Evolutionary conservation across 2,113 vertebrate genomes (phyloP).

Genomic region (Pseudorectes ferrugineus): DNA sequence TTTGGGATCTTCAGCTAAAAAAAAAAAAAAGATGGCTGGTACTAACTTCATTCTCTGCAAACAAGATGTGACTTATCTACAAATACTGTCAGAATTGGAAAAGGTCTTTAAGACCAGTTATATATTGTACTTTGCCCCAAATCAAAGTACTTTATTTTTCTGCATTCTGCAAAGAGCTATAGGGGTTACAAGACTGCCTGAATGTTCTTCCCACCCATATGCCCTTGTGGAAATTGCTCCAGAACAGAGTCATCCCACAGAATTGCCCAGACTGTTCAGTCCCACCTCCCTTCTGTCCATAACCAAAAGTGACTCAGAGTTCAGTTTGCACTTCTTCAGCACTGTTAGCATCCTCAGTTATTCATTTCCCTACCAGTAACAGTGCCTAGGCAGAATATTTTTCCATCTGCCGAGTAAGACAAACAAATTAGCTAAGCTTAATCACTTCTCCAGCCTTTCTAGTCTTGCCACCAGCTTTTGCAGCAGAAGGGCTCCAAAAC

Average conservation of each 20-base stretch:
- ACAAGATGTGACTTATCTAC: not conserved
- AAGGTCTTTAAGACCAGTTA: not conserved
- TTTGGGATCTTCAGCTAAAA: not conserved
- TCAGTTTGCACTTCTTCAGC: not conserved
- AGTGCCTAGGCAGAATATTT: not conserved
- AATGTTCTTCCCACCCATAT: not conserved
- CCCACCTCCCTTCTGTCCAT: not conserved
- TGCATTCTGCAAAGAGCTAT: not conserved
- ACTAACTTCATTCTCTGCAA: not conserved
- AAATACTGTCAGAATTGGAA: not conserved
- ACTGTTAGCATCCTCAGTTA: not conserved
- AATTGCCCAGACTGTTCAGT: not conserved
- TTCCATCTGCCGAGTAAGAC: not conserved
- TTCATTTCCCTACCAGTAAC: not conserved
- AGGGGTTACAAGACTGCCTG: not conserved
- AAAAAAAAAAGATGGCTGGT: not conserved
- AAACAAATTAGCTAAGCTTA: not conserved
- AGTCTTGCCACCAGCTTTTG: not conserved
- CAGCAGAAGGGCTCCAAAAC: not conserved
- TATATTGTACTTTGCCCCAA: not conserved
- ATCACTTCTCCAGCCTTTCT: not conserved
- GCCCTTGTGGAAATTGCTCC: not conserved
- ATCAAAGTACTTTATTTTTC: not conserved
- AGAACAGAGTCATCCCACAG: not conserved
- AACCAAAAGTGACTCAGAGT: not conserved